phyloP scores from a whole-genome alignment of 2,113 vertebrate genomes.

The Xerus inauris region DNA sequence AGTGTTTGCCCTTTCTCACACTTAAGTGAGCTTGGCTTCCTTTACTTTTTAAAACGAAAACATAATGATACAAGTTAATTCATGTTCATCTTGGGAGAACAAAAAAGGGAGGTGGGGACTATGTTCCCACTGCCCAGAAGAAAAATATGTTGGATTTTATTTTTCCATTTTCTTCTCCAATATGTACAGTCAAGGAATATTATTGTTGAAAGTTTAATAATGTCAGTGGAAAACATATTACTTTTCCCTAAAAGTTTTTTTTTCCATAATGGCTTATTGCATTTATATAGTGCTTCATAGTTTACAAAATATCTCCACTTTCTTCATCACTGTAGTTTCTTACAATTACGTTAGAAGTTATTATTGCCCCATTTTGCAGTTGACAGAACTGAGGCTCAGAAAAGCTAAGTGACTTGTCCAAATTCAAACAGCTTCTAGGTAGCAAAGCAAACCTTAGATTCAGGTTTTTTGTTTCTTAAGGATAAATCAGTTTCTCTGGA shows the following conservation, averaged over 20 bases:
- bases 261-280: background rate
- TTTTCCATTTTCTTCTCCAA: background rate
- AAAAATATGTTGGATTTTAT: background rate
- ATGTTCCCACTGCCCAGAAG: background rate
- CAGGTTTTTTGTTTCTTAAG: background rate
- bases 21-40: background rate
- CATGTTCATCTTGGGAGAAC: background rate
- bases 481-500: background rate
- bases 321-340: background rate
- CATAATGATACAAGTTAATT: background rate
- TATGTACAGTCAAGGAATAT: background rate
- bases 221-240: background rate
- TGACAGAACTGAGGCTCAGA: background rate
- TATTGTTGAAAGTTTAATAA: constrained; percentile 45
- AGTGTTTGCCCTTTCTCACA: background rate
- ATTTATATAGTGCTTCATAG: background rate
- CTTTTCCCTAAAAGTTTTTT: constrained; percentile 2
- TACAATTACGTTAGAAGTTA: background rate
- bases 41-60: background rate
- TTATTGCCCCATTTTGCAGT: background rate
- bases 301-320: background rate
- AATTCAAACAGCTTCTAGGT: background rate
- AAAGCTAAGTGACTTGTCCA: background rate
- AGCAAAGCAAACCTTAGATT: background rate
- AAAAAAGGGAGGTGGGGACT: no score